A percentile compares a stretch with the other conserved stretches of the same genome.
Evolutionary conservation across 2,888 invertebrate species (phyloP).

Genomic region (Apomyelois bistriatella): DNA sequence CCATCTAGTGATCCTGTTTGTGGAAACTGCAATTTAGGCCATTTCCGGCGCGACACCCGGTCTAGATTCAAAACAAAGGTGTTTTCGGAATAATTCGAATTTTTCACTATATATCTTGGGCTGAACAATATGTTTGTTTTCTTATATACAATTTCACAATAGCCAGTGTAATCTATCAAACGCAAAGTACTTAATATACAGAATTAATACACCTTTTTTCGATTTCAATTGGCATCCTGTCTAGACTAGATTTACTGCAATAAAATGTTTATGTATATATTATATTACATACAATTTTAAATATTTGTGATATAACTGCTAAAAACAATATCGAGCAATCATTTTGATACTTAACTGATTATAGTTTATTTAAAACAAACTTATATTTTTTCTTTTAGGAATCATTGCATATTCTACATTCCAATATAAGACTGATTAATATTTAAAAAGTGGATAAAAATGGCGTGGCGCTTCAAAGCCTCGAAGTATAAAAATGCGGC

Average conservation of each 20-base stretch:
- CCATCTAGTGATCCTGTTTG: not conserved
- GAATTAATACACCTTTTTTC: not conserved
- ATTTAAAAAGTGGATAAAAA: conserved; percentile 67
- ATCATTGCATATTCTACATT: conserved; percentile 50
- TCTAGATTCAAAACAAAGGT: conserved; percentile 74
- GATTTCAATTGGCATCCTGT: not conserved
- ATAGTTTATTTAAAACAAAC: too few species aligned
- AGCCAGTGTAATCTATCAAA: not conserved
- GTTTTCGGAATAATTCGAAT: conserved; percentile 41
- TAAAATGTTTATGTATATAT: not conserved
- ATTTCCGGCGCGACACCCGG: conserved; percentile 67
- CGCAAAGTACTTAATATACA: not conserved
- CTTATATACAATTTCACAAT: not conserved
- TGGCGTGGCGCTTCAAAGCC: conserved; percentile 98
- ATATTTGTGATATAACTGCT: too few species aligned
- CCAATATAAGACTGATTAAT: conserved; percentile 71
- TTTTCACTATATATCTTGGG: conserved; percentile 23
- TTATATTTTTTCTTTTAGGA: conserved; percentile 44
- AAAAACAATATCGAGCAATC: too few species aligned
- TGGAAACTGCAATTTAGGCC: conserved; percentile 26
- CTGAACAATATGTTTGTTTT: not conserved
- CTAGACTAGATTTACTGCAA: not conserved
- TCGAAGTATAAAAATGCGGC: conserved; percentile 99
- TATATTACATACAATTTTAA: too few species aligned
- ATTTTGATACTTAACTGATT: too few species aligned